A percentile compares a stretch with the other conserved stretches of the same genome.
Evolutionary conservation across 2,113 vertebrate genomes (phyloP).

Genomic region (Sapayoa aenigma): DNA sequence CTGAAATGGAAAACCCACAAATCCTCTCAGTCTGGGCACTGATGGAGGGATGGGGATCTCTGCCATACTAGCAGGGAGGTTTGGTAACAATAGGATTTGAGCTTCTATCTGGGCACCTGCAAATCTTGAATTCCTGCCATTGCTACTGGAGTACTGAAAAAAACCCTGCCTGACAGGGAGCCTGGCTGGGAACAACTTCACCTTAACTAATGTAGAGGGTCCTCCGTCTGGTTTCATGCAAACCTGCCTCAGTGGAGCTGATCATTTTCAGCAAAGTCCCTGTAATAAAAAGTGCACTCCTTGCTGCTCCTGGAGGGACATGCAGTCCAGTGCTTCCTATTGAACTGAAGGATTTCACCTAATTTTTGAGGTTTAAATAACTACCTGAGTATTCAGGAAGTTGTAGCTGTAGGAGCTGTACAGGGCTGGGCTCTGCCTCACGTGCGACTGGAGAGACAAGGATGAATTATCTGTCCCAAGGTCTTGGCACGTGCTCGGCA

Average conservation of each 20-base stretch:
- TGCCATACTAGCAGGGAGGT: neutral
- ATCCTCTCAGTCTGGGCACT: neutral
- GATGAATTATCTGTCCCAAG: neutral
- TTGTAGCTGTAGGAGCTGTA: conserved; percentile 23
- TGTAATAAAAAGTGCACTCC: too few relatives aligned
- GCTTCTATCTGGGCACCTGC: conserved; percentile 52
- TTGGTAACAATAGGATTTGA: neutral
- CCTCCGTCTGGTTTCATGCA: neutral
- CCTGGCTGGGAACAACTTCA: neutral
- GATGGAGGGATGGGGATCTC: neutral
- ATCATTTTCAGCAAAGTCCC: neutral
- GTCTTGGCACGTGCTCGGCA: conserved; percentile 7
- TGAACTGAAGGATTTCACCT: neutral
- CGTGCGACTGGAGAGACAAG: neutral
- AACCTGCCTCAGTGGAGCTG: neutral
- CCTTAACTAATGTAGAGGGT: neutral
- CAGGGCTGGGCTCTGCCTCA: conserved; percentile 13
- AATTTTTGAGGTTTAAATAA: neutral
- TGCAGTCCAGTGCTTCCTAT: fast-evolving
- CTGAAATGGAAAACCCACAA: neutral
- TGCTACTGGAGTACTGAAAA: neutral
- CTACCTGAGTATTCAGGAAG: neutral
- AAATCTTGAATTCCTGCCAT: conserved; percentile 37
- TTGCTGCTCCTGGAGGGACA: neutral
- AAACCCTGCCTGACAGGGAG: neutral